Evolutionary conservation across 2,113 vertebrate species (phyloP), one percentile per base, ranked within the genome.

Genomic region (Rousettus leschenaultii): DNA sequence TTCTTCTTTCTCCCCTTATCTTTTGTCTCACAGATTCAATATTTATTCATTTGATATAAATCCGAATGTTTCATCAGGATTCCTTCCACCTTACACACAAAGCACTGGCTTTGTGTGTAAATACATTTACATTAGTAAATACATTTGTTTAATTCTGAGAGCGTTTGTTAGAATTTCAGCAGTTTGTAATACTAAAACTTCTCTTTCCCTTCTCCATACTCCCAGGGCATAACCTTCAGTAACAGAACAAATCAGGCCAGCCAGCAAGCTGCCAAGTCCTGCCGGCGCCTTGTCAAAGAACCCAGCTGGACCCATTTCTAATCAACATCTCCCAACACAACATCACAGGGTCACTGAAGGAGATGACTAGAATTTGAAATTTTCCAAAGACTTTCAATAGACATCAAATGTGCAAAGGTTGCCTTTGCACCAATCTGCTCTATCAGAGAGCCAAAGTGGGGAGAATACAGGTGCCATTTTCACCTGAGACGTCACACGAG

Each of bases 221-320:
- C 75, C 85, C 91, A 99, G 98, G 95, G 89, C 3, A 30, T 96
- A 89, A 98, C 89, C 91, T 98, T 98, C 90, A 89, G 45, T 57
- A 92, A 85, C 77, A 97, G 94, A 78, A 98, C 97, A 97, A 86
- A 94, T 94, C 95, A 77, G 87, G 66, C 80, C 68, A 94, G 59
- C n/a, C 53, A 83, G 61, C 61, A 88, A 95, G 84, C 95, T 97
- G 92, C 87, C 88, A 95, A 86, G 86, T 94, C 63, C 68, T 96
- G 51, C 88, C 96, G 92, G 86, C 24, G 77, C 61, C 92, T 40
- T 35, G 91, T 95, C 96, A 97, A 92, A 94, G 82, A 83, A 26
- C 84, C 89, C 96, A 93, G 86, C 97, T 85, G 90, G 86, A 38
- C 92, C 75, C 40, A 43, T 97, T 95, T 83, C 78, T 91, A 95